Percentiles rank a stretch among this genome's conserved stretches.
Conservation (phyloP, 2,113 vertebrate species). For the Ahaetulla prasina region DNA sequence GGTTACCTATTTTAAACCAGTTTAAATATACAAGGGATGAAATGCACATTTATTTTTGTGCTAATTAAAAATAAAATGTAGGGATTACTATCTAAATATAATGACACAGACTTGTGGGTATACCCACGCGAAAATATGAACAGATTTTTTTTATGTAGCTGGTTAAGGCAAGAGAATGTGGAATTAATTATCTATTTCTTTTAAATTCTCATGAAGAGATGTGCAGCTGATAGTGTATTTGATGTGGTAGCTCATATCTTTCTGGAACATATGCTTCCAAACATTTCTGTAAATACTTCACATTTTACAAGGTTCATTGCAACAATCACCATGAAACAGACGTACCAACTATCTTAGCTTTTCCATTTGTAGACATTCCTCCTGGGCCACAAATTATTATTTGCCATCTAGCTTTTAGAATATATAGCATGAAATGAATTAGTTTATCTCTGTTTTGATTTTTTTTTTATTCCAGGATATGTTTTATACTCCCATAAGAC, state of each 20-base stretch:
- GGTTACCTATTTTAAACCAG: background rate
- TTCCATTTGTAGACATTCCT: background rate
- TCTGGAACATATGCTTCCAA: background rate
- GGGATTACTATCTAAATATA: background rate
- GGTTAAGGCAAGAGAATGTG: background rate
- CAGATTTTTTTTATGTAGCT: background rate
- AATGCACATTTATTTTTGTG: background rate
- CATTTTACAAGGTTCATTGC: background rate
- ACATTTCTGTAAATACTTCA: background rate
- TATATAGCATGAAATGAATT: background rate
- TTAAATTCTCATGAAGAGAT: background rate
- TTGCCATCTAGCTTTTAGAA: background rate
- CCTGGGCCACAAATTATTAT: background rate
- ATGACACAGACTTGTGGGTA: background rate
- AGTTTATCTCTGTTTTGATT: background rate
- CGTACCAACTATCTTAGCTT: background rate
- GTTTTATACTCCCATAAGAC: background rate
- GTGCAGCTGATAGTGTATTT: background rate
- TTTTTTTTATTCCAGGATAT: background rate
- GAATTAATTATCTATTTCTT: background rate
- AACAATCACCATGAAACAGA: background rate
- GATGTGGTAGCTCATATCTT: background rate
- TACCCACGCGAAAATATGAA: background rate
- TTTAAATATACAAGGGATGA: background rate
- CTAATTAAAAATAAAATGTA: background rate